Base-by-base conservation (phyloP, 2,888 invertebrate species). In the Rhamnusium bicolor region DNA sequence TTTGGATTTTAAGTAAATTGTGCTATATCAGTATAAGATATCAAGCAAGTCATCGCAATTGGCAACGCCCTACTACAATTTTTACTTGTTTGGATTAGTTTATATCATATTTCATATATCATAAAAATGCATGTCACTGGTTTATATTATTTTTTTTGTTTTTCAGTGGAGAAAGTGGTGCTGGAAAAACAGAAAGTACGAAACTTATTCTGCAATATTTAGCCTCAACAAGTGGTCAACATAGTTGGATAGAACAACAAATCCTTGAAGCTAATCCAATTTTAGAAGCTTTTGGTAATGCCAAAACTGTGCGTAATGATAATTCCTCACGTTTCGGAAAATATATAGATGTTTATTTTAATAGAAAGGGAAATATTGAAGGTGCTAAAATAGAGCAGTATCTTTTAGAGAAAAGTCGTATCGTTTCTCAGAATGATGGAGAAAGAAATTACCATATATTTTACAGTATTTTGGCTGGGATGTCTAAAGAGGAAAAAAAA, bases 211-310 rank as follows among this genome's bases (percentile, higher is more conserved):
- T 98, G 0, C 98, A 98, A 87, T 98, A 98, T 87, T 89, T 98
- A 82, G 97, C 98, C 1, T 95, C 97, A 0, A 95, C 96, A 10
- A 96, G 96, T 85, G 98, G 97, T 0, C 96, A 98, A 85, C 98
- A 98, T 88, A 97, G 97, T 0, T 98, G 98, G 98, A 97, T 98
- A 73, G 98, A 98, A 87, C 97, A 98, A 85, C 98, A 98, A 88
- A 98, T 98, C 73, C 92, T 98, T 78, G 98, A 98, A 89, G 96
- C 98, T 0, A 98, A 98, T 90, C 98, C 98, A 0, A 96, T 98
- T 80, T 90, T 98, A 85, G 98, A 98, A 91, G 98, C 98, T 0
- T 98, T 98, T 85, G 98, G 98, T 69, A 98, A 98, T 89, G 98
- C 98, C 0, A 98, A 97, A 90, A 98, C 98, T 0, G 94, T 97